These are phyloP conservation scores for Ammodytes dubius DNA, from an alignment of 2,113 vertebrate genomes.

Conservation along the genomic window DNA sequence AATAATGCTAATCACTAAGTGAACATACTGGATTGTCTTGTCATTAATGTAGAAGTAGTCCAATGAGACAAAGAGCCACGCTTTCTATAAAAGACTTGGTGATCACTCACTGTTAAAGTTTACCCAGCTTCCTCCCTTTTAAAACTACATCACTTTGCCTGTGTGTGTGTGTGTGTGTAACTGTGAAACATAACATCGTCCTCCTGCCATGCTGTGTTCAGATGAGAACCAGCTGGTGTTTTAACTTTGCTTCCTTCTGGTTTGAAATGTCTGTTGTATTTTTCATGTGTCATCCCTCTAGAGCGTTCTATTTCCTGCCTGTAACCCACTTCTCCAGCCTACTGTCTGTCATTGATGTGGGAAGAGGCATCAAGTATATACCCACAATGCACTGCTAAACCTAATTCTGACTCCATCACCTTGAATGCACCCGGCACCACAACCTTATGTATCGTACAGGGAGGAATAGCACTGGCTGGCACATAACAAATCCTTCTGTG, in stretches of 20 bases:
- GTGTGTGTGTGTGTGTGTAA: too few species aligned
- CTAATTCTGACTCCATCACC: constrained; percentile 43
- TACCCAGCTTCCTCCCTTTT: constrained; percentile 16
- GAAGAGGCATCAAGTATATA: constrained; percentile 60
- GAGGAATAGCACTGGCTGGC: background rate
- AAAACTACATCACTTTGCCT: constrained; percentile 25
- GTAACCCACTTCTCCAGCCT: constrained; percentile 68
- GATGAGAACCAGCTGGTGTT: constrained; percentile 37
- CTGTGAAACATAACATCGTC: constrained; percentile 18
- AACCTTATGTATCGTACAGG: background rate
- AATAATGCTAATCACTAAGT: background rate
- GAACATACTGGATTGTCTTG: background rate
- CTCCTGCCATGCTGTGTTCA: constrained; percentile 14
- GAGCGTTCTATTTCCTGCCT: constrained; percentile 56
- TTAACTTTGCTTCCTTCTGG: constrained; percentile 21
- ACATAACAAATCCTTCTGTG: too few species aligned
- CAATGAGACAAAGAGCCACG: background rate
- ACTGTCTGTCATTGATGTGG: constrained; percentile 45
- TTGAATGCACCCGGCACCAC: constrained; percentile 20
- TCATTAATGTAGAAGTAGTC: background rate
- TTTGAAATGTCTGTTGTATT: constrained; percentile 38
- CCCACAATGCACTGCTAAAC: constrained; percentile 37
- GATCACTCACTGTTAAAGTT: background rate
- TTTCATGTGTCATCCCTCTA: constrained; percentile 55
- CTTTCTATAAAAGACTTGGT: background rate